Base-by-base conservation (phyloP, 1,140 invertebrate species). In the Drosophila oshimai region DNA sequence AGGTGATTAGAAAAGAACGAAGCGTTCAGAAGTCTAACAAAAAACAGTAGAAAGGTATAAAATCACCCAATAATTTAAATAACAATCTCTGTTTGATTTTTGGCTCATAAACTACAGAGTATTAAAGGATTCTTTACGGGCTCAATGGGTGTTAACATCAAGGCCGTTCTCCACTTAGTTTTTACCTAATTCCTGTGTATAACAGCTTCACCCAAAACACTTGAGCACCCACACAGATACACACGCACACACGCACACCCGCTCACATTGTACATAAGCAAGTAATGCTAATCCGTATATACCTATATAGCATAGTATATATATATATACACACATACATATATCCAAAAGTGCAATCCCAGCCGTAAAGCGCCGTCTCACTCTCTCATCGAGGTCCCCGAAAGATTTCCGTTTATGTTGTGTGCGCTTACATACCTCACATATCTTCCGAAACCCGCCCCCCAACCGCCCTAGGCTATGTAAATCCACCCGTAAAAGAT, bases 241-340 rank as follows among this genome's bases (percentile, higher is more conserved):
- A 41, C 42, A 20, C 41, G 17, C 22, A 15, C 22, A 24, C 24
- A 17, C 44, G 9, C 13, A 28, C 51, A n/a, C 4, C 41, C 10
- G 29, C 34, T 28, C 17, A 50, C 28, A n/a, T 12, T 62, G 68
- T 62, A 72, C n/a, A 46, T 73, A 62, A 42, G 12, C 12, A 9
- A 55, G 46, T 33, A 55, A 24, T 53, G 47, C 47, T 39, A 50
- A 50, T n/a, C 18, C 31, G 31, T 50, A 17, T n/a, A 33, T 7
- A 37, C 6, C 1, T 20, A 41, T 7, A 12, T 22, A 22, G 18
- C 4, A 12, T 22, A 12, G 15, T 20, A 39, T 26, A 13, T 64
- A 58, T 9, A 36, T 24, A 26, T 33, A 15, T 20, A 6, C 4
- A n/a, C 15, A 20, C 10, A 41, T 9, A 47, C 17, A 13, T 34